These are phyloP conservation scores for Hypocryptadius cinnamomeus DNA, from an alignment of 2,113 vertebrate species.

Conservation along the genomic window DNA sequence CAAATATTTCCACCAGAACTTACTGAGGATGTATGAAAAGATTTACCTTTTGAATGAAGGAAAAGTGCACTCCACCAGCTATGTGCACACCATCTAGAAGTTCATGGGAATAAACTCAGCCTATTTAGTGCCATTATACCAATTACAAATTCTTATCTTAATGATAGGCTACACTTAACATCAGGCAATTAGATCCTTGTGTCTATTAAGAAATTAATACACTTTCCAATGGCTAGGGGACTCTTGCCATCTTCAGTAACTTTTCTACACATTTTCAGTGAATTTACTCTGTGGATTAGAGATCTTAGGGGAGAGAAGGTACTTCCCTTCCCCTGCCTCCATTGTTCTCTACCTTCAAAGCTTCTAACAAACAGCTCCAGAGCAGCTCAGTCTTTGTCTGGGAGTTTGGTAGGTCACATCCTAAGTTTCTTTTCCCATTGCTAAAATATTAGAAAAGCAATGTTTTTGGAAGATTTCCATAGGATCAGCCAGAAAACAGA, in stretches of 20 bases:
- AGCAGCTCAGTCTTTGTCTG: conserved; percentile 80
- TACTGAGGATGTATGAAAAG: neutral
- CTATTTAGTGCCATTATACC: neutral
- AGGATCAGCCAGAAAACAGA: neutral
- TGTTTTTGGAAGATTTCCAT: neutral
- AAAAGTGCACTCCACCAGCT: neutral
- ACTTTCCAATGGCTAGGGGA: neutral
- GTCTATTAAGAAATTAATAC: neutral
- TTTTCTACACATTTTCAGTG: conserved; percentile 3
- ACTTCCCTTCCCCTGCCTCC: conserved; percentile 13
- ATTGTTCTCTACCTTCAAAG: conserved; percentile 77
- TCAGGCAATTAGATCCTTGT: neutral
- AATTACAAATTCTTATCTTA: conserved; percentile 10
- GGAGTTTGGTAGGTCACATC: conserved; percentile 4
- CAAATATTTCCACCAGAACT: neutral
- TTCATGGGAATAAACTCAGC: neutral
- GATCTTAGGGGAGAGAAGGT: neutral
- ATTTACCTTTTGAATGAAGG: neutral
- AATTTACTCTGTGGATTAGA: neutral
- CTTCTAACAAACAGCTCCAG: conserved; percentile 70
- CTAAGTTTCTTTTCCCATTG: conserved; percentile 10
- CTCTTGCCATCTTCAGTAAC: neutral
- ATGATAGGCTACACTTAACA: neutral
- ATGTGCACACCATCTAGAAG: neutral
- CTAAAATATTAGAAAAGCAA: neutral